These are phyloP conservation scores for Aphidius ervi DNA, from an alignment of 1,140 invertebrate species.

Conservation along the genomic window DNA sequence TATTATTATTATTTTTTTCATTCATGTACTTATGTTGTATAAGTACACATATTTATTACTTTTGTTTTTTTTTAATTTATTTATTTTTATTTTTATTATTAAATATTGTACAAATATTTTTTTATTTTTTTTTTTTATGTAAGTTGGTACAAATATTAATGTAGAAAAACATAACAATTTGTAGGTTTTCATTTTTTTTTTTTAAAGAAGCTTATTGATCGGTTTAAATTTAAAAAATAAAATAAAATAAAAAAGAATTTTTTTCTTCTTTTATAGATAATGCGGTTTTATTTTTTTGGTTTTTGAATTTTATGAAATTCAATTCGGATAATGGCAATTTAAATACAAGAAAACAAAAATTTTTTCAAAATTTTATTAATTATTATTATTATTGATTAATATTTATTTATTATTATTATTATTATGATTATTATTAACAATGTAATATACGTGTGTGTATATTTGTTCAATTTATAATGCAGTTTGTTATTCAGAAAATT, in stretches of 20 bases:
- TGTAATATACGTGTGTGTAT: too few species aligned
- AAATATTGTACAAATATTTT: constrained; percentile 52
- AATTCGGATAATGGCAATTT: too few species aligned
- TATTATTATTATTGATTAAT: neutral
- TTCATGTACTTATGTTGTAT: constrained; percentile 46
- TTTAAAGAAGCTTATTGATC: constrained; percentile 35
- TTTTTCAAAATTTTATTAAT: too few species aligned
- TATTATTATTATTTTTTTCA: constrained; percentile 1
- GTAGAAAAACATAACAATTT: constrained; percentile 54
- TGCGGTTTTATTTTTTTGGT: constrained; percentile 8
- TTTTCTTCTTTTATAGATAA: constrained; percentile 11
- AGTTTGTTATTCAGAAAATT: too few species aligned
- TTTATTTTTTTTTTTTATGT: constrained; percentile 30
- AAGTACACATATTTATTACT: constrained; percentile 32
- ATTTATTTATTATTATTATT: constrained; percentile 12
- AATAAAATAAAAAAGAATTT: neutral
- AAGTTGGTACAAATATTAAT: constrained; percentile 54
- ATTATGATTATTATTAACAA: neutral
- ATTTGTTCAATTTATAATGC: too few species aligned
- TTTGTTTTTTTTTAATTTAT: too few species aligned
- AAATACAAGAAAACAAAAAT: too few species aligned
- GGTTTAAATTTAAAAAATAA: constrained; percentile 12
- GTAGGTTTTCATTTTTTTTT: constrained; percentile 31
- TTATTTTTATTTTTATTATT: constrained; percentile 35
- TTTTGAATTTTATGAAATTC: neutral